These are phyloP conservation scores for Arrhopalites spinosus DNA, from an alignment of 2,888 invertebrate species.

Conservation along the genomic window DNA sequence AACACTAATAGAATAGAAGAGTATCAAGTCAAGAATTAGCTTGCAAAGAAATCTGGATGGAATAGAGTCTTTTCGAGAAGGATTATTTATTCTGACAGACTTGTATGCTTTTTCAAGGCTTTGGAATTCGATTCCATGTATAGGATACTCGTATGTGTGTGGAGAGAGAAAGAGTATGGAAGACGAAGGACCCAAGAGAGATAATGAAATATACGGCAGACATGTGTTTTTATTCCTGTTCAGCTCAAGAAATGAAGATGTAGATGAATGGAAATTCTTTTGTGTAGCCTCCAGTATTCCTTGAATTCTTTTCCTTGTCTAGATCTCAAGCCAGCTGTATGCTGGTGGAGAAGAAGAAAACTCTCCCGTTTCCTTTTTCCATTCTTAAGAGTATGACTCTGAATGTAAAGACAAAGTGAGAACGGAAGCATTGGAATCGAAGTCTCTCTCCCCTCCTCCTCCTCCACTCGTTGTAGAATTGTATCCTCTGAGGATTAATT, in stretches of 20 bases:
- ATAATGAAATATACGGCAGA: slow-evolving; percentile 2
- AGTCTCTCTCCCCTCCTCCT: background rate
- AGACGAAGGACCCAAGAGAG: background rate
- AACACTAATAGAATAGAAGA: too few relatives aligned
- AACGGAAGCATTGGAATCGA: slow-evolving; percentile 20
- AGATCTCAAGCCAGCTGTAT: background rate
- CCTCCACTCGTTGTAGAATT: slow-evolving; percentile 12
- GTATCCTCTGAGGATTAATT: slow-evolving; percentile 55
- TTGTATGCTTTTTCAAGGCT: too few relatives aligned
- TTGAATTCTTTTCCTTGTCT: background rate
- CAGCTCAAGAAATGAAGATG: background rate
- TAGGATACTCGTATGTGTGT: background rate
- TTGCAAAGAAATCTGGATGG: too few relatives aligned
- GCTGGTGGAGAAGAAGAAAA: background rate
- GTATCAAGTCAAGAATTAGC: too few relatives aligned
- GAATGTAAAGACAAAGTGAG: slow-evolving; percentile 6
- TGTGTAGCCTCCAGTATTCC: slow-evolving; percentile 8
- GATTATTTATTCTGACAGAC: too few relatives aligned
- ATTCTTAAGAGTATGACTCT: background rate
- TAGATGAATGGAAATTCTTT: slow-evolving; percentile 18
- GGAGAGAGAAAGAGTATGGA: background rate
- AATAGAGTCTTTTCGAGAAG: too few relatives aligned
- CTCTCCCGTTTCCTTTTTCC: background rate
- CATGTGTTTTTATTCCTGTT: slow-evolving; percentile 3
- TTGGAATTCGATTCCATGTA: background rate